A percentile compares a stretch with the other conserved stretches of the same genome.
These are phyloP conservation scores for Chloromyia formosa DNA, from an alignment of 2,888 invertebrate species.

Conservation along the genomic window DNA sequence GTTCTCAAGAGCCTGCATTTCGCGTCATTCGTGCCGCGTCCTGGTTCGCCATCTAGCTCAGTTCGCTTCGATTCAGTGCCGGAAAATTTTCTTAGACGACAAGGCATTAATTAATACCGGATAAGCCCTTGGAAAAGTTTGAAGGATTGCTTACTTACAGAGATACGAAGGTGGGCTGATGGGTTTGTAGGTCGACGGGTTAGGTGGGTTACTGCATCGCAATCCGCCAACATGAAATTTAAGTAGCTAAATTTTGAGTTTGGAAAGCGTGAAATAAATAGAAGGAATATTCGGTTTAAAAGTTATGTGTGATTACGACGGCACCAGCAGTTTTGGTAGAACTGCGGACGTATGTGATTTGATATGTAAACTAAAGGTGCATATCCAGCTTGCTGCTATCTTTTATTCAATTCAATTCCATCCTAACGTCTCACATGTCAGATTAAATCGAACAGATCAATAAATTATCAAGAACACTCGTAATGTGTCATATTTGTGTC, in stretches of 20 bases:
- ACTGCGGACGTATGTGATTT: too few relatives aligned
- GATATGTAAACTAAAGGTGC: too few relatives aligned
- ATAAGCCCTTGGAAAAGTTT: constrained; percentile 39
- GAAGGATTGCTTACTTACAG: constrained; percentile 9
- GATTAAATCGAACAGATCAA: not conserved
- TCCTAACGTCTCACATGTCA: not conserved
- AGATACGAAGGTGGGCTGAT: not conserved
- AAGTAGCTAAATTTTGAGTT: too few relatives aligned
- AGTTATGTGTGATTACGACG: too few relatives aligned
- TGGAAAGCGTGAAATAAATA: constrained; percentile 5
- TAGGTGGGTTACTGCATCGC: too few relatives aligned
- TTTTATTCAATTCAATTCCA: too few relatives aligned
- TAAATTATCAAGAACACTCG: not conserved
- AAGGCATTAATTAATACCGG: constrained; percentile 39
- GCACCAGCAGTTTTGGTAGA: too few relatives aligned
- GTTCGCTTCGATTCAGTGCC: not conserved
- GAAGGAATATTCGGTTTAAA: not conserved
- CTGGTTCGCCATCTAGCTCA: too few relatives aligned
- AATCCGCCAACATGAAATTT: too few relatives aligned
- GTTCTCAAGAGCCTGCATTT: constrained; percentile 5
- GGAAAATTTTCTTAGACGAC: not conserved
- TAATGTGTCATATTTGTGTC: not conserved
- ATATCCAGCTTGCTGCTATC: too few relatives aligned
- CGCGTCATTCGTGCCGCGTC: not conserved
- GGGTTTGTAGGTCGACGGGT: too few relatives aligned